Evolutionary conservation across 2,888 invertebrate species (phyloP).

Genomic region (Drosophila testacea): DNA sequence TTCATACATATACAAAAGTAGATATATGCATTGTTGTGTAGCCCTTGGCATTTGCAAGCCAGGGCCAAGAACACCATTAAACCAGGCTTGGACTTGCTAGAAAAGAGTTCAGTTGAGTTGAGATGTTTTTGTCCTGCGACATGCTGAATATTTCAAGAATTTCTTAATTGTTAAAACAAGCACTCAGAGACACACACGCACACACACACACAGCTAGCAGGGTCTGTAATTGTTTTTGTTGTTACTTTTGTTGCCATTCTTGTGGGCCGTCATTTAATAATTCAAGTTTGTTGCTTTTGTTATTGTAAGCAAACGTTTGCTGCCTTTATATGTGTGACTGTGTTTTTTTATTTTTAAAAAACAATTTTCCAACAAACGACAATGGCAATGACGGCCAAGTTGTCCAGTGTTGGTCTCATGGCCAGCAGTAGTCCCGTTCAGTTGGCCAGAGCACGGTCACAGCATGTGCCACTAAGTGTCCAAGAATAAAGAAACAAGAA

Average conservation of each 20-base stretch:
- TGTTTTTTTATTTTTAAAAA: slow-evolving; percentile 67
- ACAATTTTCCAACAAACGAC: slow-evolving; percentile 71
- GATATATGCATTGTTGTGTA: neutral
- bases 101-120: slow-evolving; percentile 30
- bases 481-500: slow-evolving; percentile 25
- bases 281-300: slow-evolving; percentile 58
- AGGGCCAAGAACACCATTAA: slow-evolving; percentile 30
- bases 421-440: slow-evolving; percentile 25
- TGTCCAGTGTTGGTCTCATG: slow-evolving; percentile 32
- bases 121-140: slow-evolving; percentile 45
- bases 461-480: slow-evolving; percentile 75
- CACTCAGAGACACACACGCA: slow-evolving; percentile 20
- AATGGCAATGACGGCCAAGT: slow-evolving; percentile 69
- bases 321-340: slow-evolving; percentile 11
- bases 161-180: slow-evolving; percentile 71
- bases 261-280: slow-evolving; percentile 72
- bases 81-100: slow-evolving; percentile 17
- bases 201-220: slow-evolving; percentile 17
- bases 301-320: slow-evolving; percentile 46
- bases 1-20: neutral
- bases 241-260: slow-evolving; percentile 44
- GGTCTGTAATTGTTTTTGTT: slow-evolving; percentile 40
- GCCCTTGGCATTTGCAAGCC: slow-evolving; percentile 23
- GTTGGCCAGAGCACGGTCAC: slow-evolving; percentile 54
- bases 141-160: slow-evolving; percentile 68